A percentile compares a stretch with the other conserved stretches of the same genome.
phyloP scores from a whole-genome alignment of 2,888 invertebrate genomes.

The Leucophenga montana region DNA sequence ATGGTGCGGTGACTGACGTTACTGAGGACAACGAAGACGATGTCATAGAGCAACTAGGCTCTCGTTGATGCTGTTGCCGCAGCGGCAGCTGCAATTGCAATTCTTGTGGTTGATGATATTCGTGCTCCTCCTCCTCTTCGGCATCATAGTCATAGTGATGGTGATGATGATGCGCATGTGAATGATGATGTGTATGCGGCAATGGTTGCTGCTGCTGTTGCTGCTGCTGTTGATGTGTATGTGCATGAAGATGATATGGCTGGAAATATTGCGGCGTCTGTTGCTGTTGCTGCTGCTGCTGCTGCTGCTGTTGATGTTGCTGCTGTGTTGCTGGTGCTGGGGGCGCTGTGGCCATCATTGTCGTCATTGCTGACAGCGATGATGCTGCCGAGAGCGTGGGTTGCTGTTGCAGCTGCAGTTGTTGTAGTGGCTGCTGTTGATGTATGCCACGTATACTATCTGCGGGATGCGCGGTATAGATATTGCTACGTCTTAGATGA shows the following conservation, averaged over 20 bases:
- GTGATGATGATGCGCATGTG: slow-evolving; percentile 35
- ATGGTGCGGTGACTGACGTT: slow-evolving; percentile 60
- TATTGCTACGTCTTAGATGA: slow-evolving; percentile 71
- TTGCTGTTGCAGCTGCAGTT: slow-evolving; percentile 39
- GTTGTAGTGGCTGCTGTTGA: slow-evolving; percentile 30
- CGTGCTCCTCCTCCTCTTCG: slow-evolving; percentile 67
- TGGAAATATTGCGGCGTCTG: slow-evolving; percentile 57
- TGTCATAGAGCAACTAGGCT: slow-evolving; percentile 37
- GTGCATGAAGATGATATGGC: slow-evolving; percentile 47
- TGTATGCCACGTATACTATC: slow-evolving; percentile 72
- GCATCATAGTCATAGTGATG: slow-evolving; percentile 54
- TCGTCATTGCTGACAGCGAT: slow-evolving; percentile 51
- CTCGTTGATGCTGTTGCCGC: slow-evolving; percentile 45
- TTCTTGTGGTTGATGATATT: slow-evolving; percentile 71
- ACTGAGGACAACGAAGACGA: slow-evolving; percentile 40
- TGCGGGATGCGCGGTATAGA: slow-evolving; percentile 72
- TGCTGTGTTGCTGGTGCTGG: slow-evolving; percentile 42
- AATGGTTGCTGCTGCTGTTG: slow-evolving; percentile 42
- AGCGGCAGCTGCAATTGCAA: slow-evolving; percentile 53
- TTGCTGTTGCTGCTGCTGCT: slow-evolving; percentile 50
- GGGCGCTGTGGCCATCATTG: slow-evolving; percentile 34
- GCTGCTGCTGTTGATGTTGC: slow-evolving; percentile 37
- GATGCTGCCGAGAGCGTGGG: slow-evolving; percentile 51
- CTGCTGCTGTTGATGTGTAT: slow-evolving; percentile 53
- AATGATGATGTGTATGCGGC: slow-evolving; percentile 34